Percentiles rank a stretch among this genome's conserved stretches.
Evolutionary conservation across 2,888 invertebrate species (phyloP).

Genomic region (Teleogryllus oceanicus): DNA sequence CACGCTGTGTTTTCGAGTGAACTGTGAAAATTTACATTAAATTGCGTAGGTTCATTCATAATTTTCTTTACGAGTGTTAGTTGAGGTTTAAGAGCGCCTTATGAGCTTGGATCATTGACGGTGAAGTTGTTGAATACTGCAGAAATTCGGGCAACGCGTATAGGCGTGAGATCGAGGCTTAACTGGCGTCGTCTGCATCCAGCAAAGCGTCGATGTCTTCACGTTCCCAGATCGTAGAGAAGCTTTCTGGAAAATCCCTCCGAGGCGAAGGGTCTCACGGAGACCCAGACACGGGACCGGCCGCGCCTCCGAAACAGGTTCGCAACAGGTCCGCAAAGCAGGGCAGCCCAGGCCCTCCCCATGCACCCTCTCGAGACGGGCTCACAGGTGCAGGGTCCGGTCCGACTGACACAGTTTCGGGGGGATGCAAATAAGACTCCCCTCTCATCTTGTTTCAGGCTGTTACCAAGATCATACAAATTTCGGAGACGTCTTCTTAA

Average conservation of each 20-base stretch:
- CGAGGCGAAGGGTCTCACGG: neutral
- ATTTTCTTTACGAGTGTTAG: too few relatives aligned
- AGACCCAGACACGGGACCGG: neutral
- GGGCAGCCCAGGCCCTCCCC: neutral
- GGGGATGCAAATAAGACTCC: neutral
- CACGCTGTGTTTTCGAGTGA: too few relatives aligned
- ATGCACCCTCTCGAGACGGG: neutral
- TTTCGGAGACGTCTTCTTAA: too few relatives aligned
- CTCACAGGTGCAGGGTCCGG: neutral
- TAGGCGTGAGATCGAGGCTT: neutral
- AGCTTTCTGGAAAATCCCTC: neutral
- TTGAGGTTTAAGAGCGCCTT: too few relatives aligned
- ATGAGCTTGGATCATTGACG: too few relatives aligned
- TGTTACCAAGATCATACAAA: too few relatives aligned
- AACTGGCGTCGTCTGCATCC: neutral
- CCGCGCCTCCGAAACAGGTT: neutral
- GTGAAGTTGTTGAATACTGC: neutral
- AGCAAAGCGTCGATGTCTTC: neutral
- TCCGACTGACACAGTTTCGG: neutral
- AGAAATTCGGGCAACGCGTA: neutral
- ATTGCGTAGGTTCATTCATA: too few relatives aligned
- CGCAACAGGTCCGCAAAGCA: neutral
- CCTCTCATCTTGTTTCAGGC: too few relatives aligned
- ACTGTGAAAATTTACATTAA: too few relatives aligned
- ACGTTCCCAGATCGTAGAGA: neutral